These are phyloP conservation scores for Meda fulgida DNA, from an alignment of 2,797 vertebrate species.

Conservation along the genomic window DNA sequence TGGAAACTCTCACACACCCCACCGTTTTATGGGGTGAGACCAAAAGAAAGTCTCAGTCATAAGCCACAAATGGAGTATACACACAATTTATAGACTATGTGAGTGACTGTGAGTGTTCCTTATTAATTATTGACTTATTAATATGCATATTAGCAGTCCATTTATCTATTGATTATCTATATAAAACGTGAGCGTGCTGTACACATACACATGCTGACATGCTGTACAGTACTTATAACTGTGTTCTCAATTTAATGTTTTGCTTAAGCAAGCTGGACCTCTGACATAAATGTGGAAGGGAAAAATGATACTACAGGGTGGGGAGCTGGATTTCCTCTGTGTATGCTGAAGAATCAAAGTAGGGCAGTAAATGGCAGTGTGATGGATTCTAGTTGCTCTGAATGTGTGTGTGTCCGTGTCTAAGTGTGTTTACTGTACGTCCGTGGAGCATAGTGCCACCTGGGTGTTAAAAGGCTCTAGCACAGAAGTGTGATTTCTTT, in stretches of 20 bases:
- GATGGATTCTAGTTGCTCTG: constrained; percentile 45
- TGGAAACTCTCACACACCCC: constrained; percentile 50
- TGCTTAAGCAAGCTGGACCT: neutral
- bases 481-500: constrained; percentile 49
- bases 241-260: neutral
- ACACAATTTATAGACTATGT: neutral
- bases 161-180: constrained; percentile 1
- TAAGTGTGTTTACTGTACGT: constrained; percentile 43
- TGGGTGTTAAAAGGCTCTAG: constrained; percentile 55
- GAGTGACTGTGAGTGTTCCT: neutral
- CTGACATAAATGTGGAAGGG: constrained; percentile 23
- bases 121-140: constrained; percentile 6
- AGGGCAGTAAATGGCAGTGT: constrained; percentile 16
- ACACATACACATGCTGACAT: neutral
- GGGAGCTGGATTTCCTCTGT: constrained; percentile 29
- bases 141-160: constrained; percentile 40
- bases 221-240: neutral
- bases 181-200: neutral
- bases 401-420: constrained; percentile 30
- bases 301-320: constrained; percentile 29
- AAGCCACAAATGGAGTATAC: constrained; percentile 24
- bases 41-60: constrained; percentile 55
- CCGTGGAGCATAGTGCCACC: constrained; percentile 44
- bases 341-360: constrained; percentile 24
- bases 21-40: constrained; percentile 52